These are phyloP conservation scores for Platysternon megacephalum DNA, from an alignment of 2,113 vertebrate species.

Conservation along the genomic window DNA sequence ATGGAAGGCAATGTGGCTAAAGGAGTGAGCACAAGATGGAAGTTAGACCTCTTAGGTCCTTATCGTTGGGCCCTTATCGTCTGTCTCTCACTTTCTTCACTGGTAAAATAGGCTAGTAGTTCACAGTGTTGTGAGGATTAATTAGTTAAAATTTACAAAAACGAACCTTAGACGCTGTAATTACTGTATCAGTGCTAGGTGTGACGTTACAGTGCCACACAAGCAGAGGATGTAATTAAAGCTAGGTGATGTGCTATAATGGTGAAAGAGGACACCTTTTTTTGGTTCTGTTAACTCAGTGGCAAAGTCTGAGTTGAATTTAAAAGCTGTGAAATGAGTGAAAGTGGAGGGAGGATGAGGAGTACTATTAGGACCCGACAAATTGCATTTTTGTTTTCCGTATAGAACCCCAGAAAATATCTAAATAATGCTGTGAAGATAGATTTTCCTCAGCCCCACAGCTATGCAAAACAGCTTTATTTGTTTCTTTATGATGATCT, in stretches of 20 bases:
- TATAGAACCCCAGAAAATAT: neutral
- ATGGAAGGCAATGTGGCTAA: neutral
- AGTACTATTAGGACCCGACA: neutral
- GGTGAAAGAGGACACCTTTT: neutral
- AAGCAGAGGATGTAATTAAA: neutral
- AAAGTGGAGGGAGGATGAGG: neutral
- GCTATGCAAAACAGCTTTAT: neutral
- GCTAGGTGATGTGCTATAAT: neutral
- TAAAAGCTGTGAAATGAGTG: neutral
- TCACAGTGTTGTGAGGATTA: neutral
- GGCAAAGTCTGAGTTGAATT: neutral
- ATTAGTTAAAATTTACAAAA: neutral
- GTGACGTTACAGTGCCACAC: accelerated
- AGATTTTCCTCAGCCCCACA: neutral
- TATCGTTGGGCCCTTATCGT: neutral
- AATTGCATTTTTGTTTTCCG: neutral
- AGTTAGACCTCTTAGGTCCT: neutral
- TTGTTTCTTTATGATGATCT: neutral
- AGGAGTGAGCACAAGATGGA: accelerated
- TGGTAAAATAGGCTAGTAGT: accelerated
- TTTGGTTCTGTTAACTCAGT: neutral
- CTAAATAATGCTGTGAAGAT: neutral
- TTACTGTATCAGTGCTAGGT: neutral
- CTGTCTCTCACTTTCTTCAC: neutral
- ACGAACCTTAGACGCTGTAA: neutral